These are phyloP conservation scores for Eptesicus fuscus DNA, from an alignment of 2,113 vertebrate species.

Conservation along the genomic window DNA sequence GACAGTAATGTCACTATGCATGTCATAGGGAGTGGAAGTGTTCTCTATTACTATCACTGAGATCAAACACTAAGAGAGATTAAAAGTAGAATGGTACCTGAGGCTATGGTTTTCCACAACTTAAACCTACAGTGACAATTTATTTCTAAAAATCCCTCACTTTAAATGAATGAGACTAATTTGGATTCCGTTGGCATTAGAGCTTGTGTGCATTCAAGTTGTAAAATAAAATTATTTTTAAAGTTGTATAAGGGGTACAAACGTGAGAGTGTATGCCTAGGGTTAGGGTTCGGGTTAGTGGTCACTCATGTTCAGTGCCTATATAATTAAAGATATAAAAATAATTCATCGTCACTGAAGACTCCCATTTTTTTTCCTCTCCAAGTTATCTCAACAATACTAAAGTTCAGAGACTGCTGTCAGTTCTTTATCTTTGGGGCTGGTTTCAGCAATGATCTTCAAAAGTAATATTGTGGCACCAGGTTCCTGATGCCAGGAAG, in stretches of 20 bases:
- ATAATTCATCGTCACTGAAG: background rate
- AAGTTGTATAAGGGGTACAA: background rate
- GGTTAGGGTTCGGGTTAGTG: background rate
- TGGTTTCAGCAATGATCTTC: conserved; percentile 10
- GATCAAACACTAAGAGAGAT: background rate
- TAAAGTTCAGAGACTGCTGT: background rate
- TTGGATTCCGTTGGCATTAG: background rate
- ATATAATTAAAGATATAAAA: background rate
- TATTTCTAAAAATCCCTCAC: background rate
- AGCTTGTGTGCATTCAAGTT: background rate
- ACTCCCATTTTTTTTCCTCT: background rate
- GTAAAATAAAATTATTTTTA: background rate
- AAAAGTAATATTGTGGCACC: background rate
- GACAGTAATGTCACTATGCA: background rate
- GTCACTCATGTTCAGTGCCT: background rate
- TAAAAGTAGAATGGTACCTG: background rate
- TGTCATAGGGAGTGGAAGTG: background rate
- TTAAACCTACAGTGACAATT: background rate
- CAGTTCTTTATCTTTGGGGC: background rate
- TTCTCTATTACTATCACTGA: background rate
- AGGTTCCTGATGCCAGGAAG: background rate
- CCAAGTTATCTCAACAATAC: background rate
- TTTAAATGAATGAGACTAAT: background rate
- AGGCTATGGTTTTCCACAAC: background rate
- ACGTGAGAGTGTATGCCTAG: background rate